A percentile compares a stretch with the other conserved stretches of the same genome.
Conservation (phyloP, 2,888 invertebrate species). For the Amphipyra berbera region DNA sequence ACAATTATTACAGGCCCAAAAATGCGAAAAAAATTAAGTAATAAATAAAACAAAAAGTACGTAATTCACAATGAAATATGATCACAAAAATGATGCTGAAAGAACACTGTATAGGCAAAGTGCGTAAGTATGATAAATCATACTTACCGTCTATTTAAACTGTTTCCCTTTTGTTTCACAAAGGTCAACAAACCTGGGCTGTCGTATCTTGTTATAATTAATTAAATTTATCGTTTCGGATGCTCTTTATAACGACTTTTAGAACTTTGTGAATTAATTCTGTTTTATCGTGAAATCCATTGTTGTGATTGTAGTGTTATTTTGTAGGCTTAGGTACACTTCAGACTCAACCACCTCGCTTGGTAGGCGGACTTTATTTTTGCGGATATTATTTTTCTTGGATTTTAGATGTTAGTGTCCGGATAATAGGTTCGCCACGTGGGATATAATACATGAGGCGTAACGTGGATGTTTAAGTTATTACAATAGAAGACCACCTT, state of each 20-base stretch:
- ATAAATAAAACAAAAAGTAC: conserved; percentile 3
- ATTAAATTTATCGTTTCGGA: conserved; percentile 29
- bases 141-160: conserved; percentile 22
- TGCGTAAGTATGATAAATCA: conserved; percentile 38
- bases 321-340: not conserved
- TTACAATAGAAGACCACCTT: too few species aligned
- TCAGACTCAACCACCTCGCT: too few species aligned
- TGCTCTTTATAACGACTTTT: conserved; percentile 16
- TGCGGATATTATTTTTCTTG: too few species aligned
- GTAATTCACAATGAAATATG: conserved; percentile 21
- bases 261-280: conserved; percentile 7
- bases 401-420: too few species aligned
- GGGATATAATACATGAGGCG: too few species aligned
- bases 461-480: too few species aligned
- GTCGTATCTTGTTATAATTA: conserved; percentile 37
- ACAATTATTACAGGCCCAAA: too few species aligned
- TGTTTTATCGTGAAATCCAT: not conserved
- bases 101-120: conserved; percentile 10
- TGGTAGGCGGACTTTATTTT: too few species aligned
- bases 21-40: not conserved
- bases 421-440: too few species aligned
- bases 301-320: not conserved
- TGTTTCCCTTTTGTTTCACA: conserved; percentile 38
- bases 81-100: conserved; percentile 11
- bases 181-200: conserved; percentile 39